Evolutionary conservation across 2,797 vertebrate species (phyloP).

Genomic region (Holocentrus rufus): DNA sequence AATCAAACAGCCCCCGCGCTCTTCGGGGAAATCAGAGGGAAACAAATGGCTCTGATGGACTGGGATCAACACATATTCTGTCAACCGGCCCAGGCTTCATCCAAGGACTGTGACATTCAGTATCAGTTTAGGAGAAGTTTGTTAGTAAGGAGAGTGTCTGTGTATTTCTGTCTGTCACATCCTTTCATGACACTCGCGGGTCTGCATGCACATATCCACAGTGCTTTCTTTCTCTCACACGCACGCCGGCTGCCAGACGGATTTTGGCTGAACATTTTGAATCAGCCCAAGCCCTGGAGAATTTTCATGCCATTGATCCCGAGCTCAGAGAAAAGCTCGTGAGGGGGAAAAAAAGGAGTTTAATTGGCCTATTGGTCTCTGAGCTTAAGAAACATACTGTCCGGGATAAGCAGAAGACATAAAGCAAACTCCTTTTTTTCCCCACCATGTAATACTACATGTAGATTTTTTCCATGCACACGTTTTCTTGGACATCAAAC

Average conservation of each 20-base stretch:
- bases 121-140: constrained; percentile 1
- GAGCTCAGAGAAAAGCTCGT: constrained; percentile 25
- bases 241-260: background rate
- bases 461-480: background rate
- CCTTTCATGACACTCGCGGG: too few species aligned
- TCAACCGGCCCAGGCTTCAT: constrained; percentile 24
- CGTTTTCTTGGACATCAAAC: constrained; percentile 12
- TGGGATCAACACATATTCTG: constrained; percentile 28
- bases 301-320: constrained; percentile 53
- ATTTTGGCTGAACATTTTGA: constrained; percentile 50
- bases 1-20: constrained; percentile 38
- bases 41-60: constrained; percentile 41
- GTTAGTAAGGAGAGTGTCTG: constrained; percentile 1
- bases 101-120: constrained; percentile 17
- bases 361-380: constrained; percentile 53
- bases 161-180: background rate
- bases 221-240: too few species aligned
- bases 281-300: constrained; percentile 38
- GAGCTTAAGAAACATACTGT: constrained; percentile 13
- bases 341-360: constrained; percentile 10
- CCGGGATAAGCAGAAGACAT: constrained; percentile 23
- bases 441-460: background rate
- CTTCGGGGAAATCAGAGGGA: constrained; percentile 35
- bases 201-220: too few species aligned
- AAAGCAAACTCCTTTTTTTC: constrained; percentile 11